A percentile compares a stretch with the other conserved stretches of the same genome.
These are phyloP conservation scores for Amorpha juglandis DNA, from an alignment of 2,888 invertebrate species.

Conservation along the genomic window DNA sequence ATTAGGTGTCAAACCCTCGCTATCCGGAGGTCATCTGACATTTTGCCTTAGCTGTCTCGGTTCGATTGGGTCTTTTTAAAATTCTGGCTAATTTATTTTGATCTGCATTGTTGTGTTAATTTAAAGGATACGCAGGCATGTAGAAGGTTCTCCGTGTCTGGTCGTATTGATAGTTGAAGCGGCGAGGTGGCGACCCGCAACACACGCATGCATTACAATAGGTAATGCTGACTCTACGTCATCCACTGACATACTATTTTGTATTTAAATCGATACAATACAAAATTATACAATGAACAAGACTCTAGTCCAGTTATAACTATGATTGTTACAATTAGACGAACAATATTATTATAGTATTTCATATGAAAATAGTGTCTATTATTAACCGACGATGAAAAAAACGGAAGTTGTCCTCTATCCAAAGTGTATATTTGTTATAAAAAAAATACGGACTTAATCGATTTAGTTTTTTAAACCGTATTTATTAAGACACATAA, in stretches of 20 bases:
- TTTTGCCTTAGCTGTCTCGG: slow-evolving; percentile 55
- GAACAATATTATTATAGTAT: neutral
- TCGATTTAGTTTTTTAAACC: too few species aligned
- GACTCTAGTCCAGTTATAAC: slow-evolving; percentile 26
- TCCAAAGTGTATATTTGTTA: too few species aligned
- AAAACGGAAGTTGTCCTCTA: too few species aligned
- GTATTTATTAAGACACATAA: too few species aligned
- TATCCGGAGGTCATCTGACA: slow-evolving; percentile 69
- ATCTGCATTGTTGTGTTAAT: slow-evolving; percentile 39
- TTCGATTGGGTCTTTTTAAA: slow-evolving; percentile 45
- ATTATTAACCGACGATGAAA: too few species aligned
- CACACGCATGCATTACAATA: slow-evolving; percentile 78
- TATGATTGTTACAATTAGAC: neutral
- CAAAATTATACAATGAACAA: slow-evolving; percentile 37
- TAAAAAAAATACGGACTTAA: too few species aligned
- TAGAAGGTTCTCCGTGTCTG: slow-evolving; percentile 52
- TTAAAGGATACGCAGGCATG: slow-evolving; percentile 33
- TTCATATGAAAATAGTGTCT: too few species aligned
- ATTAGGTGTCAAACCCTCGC: slow-evolving; percentile 46
- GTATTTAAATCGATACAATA: slow-evolving; percentile 53
- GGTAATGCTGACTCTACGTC: slow-evolving; percentile 68
- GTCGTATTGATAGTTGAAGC: slow-evolving; percentile 50
- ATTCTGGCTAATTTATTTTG: slow-evolving; percentile 51
- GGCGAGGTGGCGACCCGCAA: slow-evolving; percentile 67
- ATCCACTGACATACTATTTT: slow-evolving; percentile 52